Base-by-base conservation (phyloP, 2,113 vertebrate species). In the Rana temporaria region DNA sequence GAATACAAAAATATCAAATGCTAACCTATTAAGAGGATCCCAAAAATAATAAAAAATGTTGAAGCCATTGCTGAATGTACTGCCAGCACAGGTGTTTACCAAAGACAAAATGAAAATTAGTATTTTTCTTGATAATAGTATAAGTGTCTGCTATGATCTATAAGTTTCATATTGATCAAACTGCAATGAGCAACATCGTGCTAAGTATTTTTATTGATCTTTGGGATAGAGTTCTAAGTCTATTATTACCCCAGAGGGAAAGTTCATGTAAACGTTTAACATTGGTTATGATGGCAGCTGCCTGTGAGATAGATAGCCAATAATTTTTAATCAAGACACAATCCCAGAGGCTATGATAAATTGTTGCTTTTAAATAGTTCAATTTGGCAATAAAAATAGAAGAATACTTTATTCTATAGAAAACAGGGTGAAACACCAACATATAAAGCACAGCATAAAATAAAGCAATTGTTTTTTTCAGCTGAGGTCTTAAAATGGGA, bases 241-340 rank as follows among this genome's bases (percentile, higher is more conserved):
- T 76, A 83, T 76, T 76, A 76, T 83, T 83, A 83, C 81, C 81
- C 81, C 65, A 65, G 72, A 83, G 81, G 80, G 53, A 76, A 76
- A 66, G 81, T 83, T 83, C 71, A 60, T 68, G 81, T 76, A 83
- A 83, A 83, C 71, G 64, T 83, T 83, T 83, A 83, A 76, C 71
- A 76, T 64, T 76, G 73, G 81, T 76, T 83, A 83, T 83, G 81
- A 83, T 76, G 81, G 72, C 72, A 83, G 72, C 63, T 76, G 71
- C 55, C 64, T 9, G 59, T 12, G 63, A 83, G 81, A 83, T 83
- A 83, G 71, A 83, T 83, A 83, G 64, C 81, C 81, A 76, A 83
- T 83, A 83, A 83, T 76, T 83, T 83, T 83, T 83, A 83, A 83
- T 83, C 81, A 83, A 83, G 71, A 68, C 59, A 83, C 64, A 60